Conservation (phyloP, 2,113 vertebrate genomes). For the Hydropotes inermis region DNA sequence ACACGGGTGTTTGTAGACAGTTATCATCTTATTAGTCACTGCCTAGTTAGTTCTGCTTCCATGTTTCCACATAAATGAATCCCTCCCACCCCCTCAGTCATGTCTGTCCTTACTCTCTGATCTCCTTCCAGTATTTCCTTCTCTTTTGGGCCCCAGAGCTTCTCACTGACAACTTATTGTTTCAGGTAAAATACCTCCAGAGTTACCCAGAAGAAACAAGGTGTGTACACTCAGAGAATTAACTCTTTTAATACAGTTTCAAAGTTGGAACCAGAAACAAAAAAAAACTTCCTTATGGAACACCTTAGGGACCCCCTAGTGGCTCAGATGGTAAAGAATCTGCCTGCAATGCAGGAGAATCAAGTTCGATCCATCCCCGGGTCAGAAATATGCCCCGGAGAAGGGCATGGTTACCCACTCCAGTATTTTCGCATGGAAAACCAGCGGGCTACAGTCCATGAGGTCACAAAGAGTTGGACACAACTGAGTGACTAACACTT, state of each 20-base stretch:
- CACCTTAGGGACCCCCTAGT: background rate
- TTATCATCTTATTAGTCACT: constrained; percentile 61
- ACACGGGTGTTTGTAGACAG: constrained; percentile 37
- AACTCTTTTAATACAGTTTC: background rate
- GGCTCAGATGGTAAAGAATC: background rate
- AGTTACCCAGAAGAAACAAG: background rate
- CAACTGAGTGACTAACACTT: background rate
- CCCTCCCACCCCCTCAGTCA: constrained; percentile 33
- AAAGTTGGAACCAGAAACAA: background rate
- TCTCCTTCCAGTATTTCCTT: constrained; percentile 53
- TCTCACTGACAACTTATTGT: background rate
- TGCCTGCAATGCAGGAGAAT: background rate
- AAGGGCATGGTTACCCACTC: background rate
- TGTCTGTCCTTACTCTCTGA: constrained; percentile 57
- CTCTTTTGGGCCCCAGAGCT: background rate
- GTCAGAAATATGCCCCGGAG: background rate
- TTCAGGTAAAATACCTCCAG: constrained; percentile 8
- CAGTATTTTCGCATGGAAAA: background rate
- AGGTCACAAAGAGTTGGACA: background rate
- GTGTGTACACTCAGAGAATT: background rate
- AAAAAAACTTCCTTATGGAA: background rate
- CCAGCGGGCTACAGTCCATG: fast-evolving
- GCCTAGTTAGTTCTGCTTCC: background rate
- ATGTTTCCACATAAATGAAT: constrained; percentile 30
- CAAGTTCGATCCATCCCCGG: fast-evolving